Base-by-base conservation (phyloP, 64 coral and sea anemone genomes). In the Stichodactyla mertensii region DNA sequence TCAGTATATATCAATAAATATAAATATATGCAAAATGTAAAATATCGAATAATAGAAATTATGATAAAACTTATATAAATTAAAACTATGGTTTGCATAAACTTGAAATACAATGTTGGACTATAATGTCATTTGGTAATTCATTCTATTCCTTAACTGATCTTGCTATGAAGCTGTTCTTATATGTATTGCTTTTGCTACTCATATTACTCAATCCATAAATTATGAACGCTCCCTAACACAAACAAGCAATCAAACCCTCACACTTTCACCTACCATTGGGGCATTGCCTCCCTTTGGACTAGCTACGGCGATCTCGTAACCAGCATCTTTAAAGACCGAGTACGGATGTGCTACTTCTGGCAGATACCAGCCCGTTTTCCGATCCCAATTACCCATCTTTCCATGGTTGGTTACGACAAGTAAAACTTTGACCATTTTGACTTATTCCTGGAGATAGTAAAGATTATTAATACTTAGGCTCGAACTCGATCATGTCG, bases 321-420 rank as follows among this genome's bases (percentile, higher is more conserved):
- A 92, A 15, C 96, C 90, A 88, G 92, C 93, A 55, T 89, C 52
- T 64, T 94, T 94, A 58, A 98, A 98, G 14, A 94, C 90, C 27
- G 92, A 87, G 58, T 98, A 92, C 6, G 96, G 96, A 83, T 95
- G 96, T 52, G 96, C 92, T 19, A 87, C 88, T 87, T 98, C 96
- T 51, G 92, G 92, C 4, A 98, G 74, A 55, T 94, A 98, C 96
- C 96, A 98, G 15, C 96, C 96, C 52, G 96, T 98, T 77, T 92
- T 94, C 45, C 78, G 55, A 12, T 89, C 92, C 67, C 90, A 86
- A 20, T 90, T 88, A 15, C 92, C 87, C 83, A 94, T 86, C 57
- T 98, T 91, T 9, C 84, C 92, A 92, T 90, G 86, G 71, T 64
- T 98, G 51, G 88, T 94, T 59, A 98, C 89, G 57, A 98, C 74